Base-by-base conservation (phyloP, 2,888 invertebrate genomes). In the Dolichopus griseipennis region DNA sequence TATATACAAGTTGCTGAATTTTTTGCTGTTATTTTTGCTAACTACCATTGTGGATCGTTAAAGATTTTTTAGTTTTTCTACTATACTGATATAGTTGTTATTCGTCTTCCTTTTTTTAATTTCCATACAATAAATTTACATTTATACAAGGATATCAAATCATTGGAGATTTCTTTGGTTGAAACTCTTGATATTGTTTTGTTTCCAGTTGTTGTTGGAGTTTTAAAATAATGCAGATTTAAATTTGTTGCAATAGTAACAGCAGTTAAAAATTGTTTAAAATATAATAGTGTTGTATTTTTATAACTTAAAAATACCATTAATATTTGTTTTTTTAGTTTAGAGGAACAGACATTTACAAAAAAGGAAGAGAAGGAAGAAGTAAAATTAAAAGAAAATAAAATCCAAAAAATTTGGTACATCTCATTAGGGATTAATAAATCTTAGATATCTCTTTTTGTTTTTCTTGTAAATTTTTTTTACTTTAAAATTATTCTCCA, bases 151-250 rank as follows among this genome's bases (percentile, higher is more conserved):
- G 52, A 52, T 52, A 52, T 52, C n/a, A 52, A 68, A 72, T 72
- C 52, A 15, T 52, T 52, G 6, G 52, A 72, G 71, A 71, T 71
- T 72, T n/a, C 64, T 67, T 68, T 27, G 27, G 67, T 70, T 52
- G 52, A 52, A 18, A 6, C 6, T 52, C 41, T 69, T 67, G 27
- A 3, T 65, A 43, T 69, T 67, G 8, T 64, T n/a, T 27, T 62
- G 66, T 66, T 67, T 63, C 68, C 61, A 18, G 67, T 67, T 69
- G 41, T 68, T 65, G 64, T 64, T 27, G 27, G 27, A 15, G 15
- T 67, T 65, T 52, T 41, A n/a, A 18, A 37, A 12, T 12, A 52
- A 52, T 52, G 52, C 52, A 52, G 27, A 27, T 27, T 52, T 52
- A 6, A n/a, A 52, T 12, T 52, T 18, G 15, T 18, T 52, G 52